These are phyloP conservation scores for Liasis olivaceus DNA, from an alignment of 2,797 vertebrate genomes.

Conservation along the genomic window DNA sequence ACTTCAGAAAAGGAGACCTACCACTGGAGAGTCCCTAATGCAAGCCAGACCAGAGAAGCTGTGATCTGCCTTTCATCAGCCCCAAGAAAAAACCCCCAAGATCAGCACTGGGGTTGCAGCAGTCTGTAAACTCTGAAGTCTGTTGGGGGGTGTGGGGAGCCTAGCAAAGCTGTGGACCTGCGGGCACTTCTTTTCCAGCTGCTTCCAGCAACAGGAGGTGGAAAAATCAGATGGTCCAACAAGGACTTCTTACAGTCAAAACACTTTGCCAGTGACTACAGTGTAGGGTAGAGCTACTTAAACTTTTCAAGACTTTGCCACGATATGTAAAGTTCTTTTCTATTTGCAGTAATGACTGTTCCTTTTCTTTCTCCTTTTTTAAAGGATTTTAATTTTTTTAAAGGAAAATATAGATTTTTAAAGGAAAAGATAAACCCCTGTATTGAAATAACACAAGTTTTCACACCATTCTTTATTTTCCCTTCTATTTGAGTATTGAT, in stretches of 20 bases:
- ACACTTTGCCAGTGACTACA: background rate
- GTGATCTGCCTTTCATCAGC: conserved; percentile 28
- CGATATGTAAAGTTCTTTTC: background rate
- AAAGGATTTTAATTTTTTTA: background rate
- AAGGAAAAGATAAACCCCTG: no score
- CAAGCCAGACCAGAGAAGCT: conserved; percentile 13
- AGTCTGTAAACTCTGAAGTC: background rate
- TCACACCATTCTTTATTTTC: no score
- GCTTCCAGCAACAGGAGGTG: background rate
- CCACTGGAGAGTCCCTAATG: background rate
- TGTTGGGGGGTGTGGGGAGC: no score
- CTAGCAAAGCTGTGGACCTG: background rate
- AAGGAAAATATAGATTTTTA: no score
- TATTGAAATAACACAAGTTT: no score
- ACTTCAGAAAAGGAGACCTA: background rate
- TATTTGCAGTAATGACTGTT: background rate
- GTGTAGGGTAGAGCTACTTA: background rate
- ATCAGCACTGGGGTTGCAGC: background rate
- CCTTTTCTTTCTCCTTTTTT: background rate
- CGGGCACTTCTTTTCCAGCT: background rate
- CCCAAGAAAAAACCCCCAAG: background rate
- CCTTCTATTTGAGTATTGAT: no score
- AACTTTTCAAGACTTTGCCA: background rate
- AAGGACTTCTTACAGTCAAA: background rate
- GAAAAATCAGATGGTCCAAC: background rate